These are phyloP conservation scores for Etheostoma spectabile DNA, from an alignment of 2,113 vertebrate genomes.

Conservation along the genomic window DNA sequence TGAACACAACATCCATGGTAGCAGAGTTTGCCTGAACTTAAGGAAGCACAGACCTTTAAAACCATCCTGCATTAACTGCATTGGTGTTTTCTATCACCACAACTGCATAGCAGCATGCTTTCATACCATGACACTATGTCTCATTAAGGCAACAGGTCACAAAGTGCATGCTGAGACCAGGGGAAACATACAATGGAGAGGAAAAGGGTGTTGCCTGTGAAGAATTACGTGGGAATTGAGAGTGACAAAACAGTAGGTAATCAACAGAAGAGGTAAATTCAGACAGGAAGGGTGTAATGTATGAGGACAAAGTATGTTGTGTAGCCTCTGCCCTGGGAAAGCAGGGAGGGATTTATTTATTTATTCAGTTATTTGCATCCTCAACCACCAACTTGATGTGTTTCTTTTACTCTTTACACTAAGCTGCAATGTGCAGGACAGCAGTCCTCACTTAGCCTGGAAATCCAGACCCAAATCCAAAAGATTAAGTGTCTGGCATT, in stretches of 20 bases:
- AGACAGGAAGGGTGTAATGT: slow-evolving; percentile 70
- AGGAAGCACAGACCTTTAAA: slow-evolving; percentile 24
- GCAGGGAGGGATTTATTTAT: slow-evolving; percentile 28
- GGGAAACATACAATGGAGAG: slow-evolving; percentile 69
- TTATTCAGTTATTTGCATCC: neutral
- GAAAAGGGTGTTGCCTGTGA: slow-evolving; percentile 67
- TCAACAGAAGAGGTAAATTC: slow-evolving; percentile 49
- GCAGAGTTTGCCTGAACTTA: neutral
- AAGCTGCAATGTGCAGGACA: neutral
- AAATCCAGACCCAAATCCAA: too few species aligned
- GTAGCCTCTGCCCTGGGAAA: slow-evolving; percentile 17
- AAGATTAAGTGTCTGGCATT: too few species aligned
- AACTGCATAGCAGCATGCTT: neutral
- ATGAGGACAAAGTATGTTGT: slow-evolving; percentile 38
- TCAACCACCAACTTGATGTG: slow-evolving; percentile 15
- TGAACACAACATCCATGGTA: neutral
- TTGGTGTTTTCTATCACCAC: slow-evolving; percentile 5
- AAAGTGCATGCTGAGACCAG: slow-evolving; percentile 60
- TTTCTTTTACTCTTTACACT: neutral
- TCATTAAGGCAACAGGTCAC: slow-evolving; percentile 39
- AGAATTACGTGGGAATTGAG: slow-evolving; percentile 42
- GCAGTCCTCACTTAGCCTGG: neutral
- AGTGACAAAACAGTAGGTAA: slow-evolving; percentile 62
- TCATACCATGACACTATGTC: slow-evolving; percentile 30
- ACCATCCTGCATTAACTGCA: slow-evolving; percentile 3